Percentiles rank a stretch among this genome's conserved stretches.
These are phyloP conservation scores for Nomia melanderi DNA, from an alignment of 1,140 invertebrate species.

Conservation along the genomic window DNA sequence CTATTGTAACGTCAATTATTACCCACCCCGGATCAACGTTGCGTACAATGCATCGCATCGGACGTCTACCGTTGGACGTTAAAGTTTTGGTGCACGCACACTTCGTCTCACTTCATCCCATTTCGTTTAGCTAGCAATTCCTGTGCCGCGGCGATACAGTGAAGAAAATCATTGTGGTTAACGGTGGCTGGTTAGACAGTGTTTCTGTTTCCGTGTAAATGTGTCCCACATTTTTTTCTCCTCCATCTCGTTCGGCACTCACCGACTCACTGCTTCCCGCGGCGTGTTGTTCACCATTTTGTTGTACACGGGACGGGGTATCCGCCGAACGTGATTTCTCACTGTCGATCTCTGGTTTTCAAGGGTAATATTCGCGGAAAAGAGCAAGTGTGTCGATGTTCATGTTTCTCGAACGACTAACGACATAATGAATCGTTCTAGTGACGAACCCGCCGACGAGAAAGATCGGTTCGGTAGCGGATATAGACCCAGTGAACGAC, in stretches of 20 bases:
- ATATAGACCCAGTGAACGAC: constrained; percentile 97
- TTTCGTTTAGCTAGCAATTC: constrained; percentile 1
- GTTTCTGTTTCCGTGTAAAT: constrained; percentile 11
- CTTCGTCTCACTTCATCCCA: not conserved
- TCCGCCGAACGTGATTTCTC: not conserved
- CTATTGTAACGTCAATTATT: constrained; percentile 39
- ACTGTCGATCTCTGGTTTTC: not conserved
- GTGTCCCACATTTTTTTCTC: not conserved
- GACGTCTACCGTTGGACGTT: not conserved
- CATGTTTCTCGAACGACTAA: not conserved
- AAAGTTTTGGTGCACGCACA: not conserved
- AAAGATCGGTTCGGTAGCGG: constrained; percentile 94
- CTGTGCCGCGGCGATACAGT: not conserved
- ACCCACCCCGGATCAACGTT: no score
- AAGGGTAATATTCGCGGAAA: not conserved
- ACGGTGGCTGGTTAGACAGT: constrained; percentile 32
- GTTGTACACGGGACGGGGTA: not conserved
- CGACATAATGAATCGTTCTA: constrained; percentile 64
- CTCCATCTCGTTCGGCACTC: not conserved
- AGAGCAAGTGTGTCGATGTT: not conserved
- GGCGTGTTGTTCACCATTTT: constrained; percentile 10
- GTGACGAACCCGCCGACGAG: constrained; percentile 84
- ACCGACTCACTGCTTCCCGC: constrained; percentile 15
- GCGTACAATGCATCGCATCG: constrained; percentile 7
- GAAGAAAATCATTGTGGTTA: constrained; percentile 22